Evolutionary conservation across 2,113 vertebrate species (phyloP).

Genomic region (Notothenia coriiceps): DNA sequence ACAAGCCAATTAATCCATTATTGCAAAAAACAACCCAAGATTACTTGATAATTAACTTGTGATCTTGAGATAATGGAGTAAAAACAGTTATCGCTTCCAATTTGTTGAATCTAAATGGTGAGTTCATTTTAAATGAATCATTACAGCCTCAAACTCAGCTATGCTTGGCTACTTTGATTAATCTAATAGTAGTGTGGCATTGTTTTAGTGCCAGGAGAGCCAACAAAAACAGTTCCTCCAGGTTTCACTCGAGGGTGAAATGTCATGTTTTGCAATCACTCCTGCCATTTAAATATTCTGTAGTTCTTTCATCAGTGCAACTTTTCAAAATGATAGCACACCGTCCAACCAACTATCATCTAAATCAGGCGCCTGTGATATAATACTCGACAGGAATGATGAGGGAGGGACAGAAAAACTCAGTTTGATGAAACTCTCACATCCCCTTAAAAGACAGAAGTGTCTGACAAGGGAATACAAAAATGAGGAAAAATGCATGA

Average conservation of each 20-base stretch:
- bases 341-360: not conserved
- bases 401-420: not conserved
- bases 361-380: not conserved
- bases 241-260: slow-evolving; percentile 1
- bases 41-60: too few relatives aligned
- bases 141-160: too few relatives aligned
- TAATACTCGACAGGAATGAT: slow-evolving; percentile 6
- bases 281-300: slow-evolving; percentile 21
- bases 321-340: too few relatives aligned
- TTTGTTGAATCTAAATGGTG: too few relatives aligned
- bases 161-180: too few relatives aligned
- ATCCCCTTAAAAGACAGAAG: not conserved
- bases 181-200: not conserved
- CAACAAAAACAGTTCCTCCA: not conserved
- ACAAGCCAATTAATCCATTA: too few relatives aligned
- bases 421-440: slow-evolving; percentile 1
- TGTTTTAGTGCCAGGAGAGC: slow-evolving; percentile 8
- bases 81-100: too few relatives aligned
- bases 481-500: not conserved
- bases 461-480: not conserved
- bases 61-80: too few relatives aligned
- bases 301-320: not conserved
- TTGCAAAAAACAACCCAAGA: too few relatives aligned
- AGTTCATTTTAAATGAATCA: too few relatives aligned
- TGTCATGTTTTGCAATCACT: slow-evolving; percentile 1